Evolutionary conservation across 2,888 invertebrate genomes (phyloP).

Genomic region (Epirrhoe alternata): DNA sequence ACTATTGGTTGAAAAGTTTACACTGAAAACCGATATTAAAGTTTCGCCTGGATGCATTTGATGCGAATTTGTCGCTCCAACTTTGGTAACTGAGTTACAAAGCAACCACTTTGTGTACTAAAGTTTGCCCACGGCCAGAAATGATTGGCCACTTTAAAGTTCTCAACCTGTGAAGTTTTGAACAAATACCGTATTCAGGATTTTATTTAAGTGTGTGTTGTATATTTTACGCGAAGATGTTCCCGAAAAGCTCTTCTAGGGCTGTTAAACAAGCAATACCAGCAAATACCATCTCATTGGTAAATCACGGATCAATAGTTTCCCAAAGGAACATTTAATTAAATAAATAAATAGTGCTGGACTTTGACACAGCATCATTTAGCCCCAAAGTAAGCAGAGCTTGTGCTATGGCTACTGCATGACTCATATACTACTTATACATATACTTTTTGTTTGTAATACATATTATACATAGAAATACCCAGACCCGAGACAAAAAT

Average conservation of each 20-base stretch:
- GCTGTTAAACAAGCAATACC: too few species aligned
- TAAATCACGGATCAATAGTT: too few species aligned
- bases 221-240: not conserved
- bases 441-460: too few species aligned
- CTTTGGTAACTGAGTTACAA: conserved; percentile 22
- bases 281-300: too few species aligned
- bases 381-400: too few species aligned
- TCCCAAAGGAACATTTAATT: too few species aligned
- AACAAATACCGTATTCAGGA: conserved; percentile 14
- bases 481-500: too few species aligned
- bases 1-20: conserved; percentile 9
- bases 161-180: conserved; percentile 9
- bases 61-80: conserved; percentile 20
- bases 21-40: conserved; percentile 19
- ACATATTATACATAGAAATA: too few species aligned
- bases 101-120: conserved; percentile 21
- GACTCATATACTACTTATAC: too few species aligned
- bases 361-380: too few species aligned
- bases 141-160: conserved; percentile 22
- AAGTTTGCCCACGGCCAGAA: conserved; percentile 16
- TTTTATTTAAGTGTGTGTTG: not conserved
- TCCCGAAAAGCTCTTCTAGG: not conserved
- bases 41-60: conserved; percentile 11
- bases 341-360: too few species aligned
- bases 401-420: too few species aligned